phyloP scores from a whole-genome alignment of 2,113 vertebrate genomes.

The Stictonetta naevosa region DNA sequence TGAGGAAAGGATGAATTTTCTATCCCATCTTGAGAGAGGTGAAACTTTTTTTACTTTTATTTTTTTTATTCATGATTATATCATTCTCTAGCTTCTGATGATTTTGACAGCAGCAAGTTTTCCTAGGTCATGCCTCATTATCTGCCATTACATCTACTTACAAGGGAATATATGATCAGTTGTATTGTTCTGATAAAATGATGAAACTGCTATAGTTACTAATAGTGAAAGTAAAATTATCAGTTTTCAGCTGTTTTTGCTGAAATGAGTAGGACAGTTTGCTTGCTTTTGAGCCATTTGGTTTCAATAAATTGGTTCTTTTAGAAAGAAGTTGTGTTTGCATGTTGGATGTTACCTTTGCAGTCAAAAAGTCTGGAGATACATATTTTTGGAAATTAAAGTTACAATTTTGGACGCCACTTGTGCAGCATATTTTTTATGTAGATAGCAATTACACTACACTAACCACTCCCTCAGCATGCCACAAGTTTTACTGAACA shows the following conservation, averaged over 20 bases:
- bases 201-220: not conserved
- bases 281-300: not conserved
- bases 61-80: not conserved
- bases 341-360: not conserved
- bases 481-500: not conserved
- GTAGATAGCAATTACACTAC: not conserved
- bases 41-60: not conserved
- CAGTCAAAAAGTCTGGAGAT: not conserved
- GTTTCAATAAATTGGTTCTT: not conserved
- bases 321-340: not conserved
- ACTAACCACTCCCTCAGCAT: not conserved
- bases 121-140: not conserved
- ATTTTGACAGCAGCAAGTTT: not conserved
- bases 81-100: not conserved
- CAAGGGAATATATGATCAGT: not conserved
- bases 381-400: not conserved
- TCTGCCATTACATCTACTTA: not conserved
- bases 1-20: slow-evolving; percentile 3
- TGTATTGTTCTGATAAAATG: not conserved
- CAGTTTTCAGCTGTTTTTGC: not conserved
- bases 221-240: not conserved
- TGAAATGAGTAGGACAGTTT: not conserved
- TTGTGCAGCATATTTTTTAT: not conserved
- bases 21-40: not conserved
- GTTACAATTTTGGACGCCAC: not conserved